phyloP scores from a whole-genome alignment of 2,888 invertebrate genomes.

The Cyclophora albipunctata region DNA sequence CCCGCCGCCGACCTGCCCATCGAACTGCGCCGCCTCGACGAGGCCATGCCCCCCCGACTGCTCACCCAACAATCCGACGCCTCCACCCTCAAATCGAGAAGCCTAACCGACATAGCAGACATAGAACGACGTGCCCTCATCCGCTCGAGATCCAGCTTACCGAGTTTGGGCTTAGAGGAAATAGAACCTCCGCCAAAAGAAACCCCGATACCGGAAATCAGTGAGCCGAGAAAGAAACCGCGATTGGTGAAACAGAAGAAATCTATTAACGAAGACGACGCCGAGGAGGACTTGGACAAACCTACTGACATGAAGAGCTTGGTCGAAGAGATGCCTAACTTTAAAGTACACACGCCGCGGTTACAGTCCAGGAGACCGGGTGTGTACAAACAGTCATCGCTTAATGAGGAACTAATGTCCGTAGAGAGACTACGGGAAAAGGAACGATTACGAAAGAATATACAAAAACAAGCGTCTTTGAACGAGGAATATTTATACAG shows the following conservation, averaged over 20 bases:
- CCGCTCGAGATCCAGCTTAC: constrained; percentile 84
- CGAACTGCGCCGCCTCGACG: constrained; percentile 85
- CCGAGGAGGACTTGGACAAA: constrained; percentile 78
- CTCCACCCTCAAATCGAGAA: constrained; percentile 85
- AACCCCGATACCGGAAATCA: constrained; percentile 40
- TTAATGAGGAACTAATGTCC: constrained; percentile 93
- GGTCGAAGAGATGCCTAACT: constrained; percentile 79
- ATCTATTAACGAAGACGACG: constrained; percentile 85
- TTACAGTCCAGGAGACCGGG: constrained; percentile 72
- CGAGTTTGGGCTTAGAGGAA: constrained; percentile 76
- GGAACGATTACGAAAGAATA: constrained; percentile 86
- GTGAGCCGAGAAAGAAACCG: constrained; percentile 79
- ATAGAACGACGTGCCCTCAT: constrained; percentile 82
- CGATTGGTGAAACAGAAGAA: constrained; percentile 90
- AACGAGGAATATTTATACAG: constrained; percentile 90
- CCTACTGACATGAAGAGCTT: constrained; percentile 81
- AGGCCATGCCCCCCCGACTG: constrained; percentile 69
- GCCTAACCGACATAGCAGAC: constrained; percentile 87
- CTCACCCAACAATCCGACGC: constrained; percentile 71
- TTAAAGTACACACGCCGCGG: constrained; percentile 70
- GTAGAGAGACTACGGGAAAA: constrained; percentile 89
- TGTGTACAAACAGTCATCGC: constrained; percentile 87
- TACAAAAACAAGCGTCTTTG: constrained; percentile 91
- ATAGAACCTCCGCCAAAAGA: constrained; percentile 38
- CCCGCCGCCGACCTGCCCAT: constrained; percentile 87